A percentile compares a stretch with the other conserved stretches of the same genome.
Evolutionary conservation across 1,140 invertebrate species (phyloP).

Genomic region (Drosophila parvula): DNA sequence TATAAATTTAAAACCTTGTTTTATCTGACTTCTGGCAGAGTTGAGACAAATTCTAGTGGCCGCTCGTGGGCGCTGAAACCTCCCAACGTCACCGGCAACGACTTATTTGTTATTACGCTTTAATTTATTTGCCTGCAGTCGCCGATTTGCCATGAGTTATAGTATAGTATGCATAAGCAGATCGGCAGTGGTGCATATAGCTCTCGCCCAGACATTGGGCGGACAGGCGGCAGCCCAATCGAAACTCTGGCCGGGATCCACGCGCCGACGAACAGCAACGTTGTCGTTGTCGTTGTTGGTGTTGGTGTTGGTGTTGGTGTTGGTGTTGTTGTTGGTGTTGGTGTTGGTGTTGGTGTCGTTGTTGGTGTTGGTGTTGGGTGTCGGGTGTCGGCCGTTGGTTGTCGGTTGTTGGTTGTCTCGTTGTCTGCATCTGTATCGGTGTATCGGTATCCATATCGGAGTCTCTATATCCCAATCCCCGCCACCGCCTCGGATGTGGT

Average conservation of each 20-base stretch:
- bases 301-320: slow-evolving; percentile 23
- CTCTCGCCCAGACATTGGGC: slow-evolving; percentile 64
- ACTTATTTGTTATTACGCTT: slow-evolving; percentile 82
- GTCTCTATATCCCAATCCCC: slow-evolving; percentile 7
- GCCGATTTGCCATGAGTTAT: slow-evolving; percentile 74
- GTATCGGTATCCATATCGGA: slow-evolving; percentile 7
- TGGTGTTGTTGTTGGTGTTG: slow-evolving; percentile 17
- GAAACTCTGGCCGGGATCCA: slow-evolving; percentile 65
- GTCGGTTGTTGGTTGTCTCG: slow-evolving; percentile 17
- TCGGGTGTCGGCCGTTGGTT: slow-evolving; percentile 26
- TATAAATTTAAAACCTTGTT: slow-evolving; percentile 1
- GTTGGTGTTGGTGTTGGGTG: slow-evolving; percentile 25
- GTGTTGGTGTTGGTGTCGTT: slow-evolving; percentile 24
- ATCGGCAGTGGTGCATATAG: slow-evolving; percentile 21
- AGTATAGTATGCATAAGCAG: slow-evolving; percentile 48
- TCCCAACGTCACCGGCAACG: slow-evolving; percentile 54
- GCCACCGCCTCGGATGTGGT: slow-evolving; percentile 13
- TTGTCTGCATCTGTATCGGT: slow-evolving; percentile 30
- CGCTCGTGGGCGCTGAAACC: slow-evolving; percentile 56
- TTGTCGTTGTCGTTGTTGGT: slow-evolving; percentile 19
- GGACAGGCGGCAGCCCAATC: slow-evolving; percentile 62
- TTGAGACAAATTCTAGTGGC: slow-evolving; percentile 24
- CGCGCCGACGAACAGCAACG: slow-evolving; percentile 51
- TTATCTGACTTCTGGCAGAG: not conserved
- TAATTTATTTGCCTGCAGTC: slow-evolving; percentile 74